Percentiles rank a stretch among this genome's conserved stretches.
Conservation (phyloP, 2,113 vertebrate species). For the Ovis aries region DNA sequence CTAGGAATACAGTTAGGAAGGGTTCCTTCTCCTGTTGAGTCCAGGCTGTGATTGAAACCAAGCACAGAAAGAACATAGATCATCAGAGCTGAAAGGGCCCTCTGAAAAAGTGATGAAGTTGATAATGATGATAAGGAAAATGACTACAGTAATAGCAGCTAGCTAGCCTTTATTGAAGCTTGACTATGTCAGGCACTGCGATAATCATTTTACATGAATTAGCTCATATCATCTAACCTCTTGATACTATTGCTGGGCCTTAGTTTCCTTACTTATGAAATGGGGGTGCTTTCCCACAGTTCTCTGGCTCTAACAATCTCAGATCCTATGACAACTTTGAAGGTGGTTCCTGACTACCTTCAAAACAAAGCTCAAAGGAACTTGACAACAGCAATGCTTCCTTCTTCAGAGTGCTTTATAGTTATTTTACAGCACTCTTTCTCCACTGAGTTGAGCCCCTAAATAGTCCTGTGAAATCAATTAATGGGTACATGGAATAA, state of each 20-base stretch:
- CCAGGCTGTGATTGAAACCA: neutral
- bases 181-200: neutral
- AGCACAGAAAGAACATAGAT: neutral
- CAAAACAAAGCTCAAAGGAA: neutral
- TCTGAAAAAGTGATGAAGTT: neutral
- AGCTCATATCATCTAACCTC: neutral
- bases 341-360: neutral
- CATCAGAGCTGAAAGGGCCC: neutral
- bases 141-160: neutral
- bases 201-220: neutral
- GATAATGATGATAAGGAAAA: neutral
- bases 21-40: neutral
- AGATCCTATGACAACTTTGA: neutral
- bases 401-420: fast-evolving
- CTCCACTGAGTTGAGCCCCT: neutral
- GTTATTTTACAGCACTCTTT: neutral
- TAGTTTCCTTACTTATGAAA: neutral
- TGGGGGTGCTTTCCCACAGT: neutral
- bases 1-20: neutral
- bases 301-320: neutral
- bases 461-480: neutral
- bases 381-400: fast-evolving
- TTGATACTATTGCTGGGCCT: neutral
- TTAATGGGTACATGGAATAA: neutral
- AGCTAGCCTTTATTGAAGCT: neutral